Evolutionary conservation across 2,888 invertebrate genomes (phyloP).

Genomic region (Drosophila falleni): DNA sequence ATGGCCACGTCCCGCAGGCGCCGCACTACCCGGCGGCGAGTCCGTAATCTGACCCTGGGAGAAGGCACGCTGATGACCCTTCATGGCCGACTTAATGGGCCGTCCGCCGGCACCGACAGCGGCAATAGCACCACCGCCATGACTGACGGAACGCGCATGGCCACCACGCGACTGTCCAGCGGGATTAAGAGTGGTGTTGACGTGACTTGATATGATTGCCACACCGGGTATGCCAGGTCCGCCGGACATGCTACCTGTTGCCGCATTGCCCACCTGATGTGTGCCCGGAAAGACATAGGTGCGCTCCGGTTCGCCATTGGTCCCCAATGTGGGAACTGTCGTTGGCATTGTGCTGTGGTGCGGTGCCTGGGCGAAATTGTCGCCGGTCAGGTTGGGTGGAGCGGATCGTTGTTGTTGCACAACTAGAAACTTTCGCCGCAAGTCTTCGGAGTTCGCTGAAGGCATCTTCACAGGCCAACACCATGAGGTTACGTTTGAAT

Average conservation of each 20-base stretch:
- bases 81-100: constrained; percentile 90
- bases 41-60: constrained; percentile 95
- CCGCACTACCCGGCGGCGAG: constrained; percentile 80
- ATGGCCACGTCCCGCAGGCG: constrained; percentile 87
- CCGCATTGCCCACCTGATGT: constrained; percentile 55
- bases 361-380: constrained; percentile 34
- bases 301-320: constrained; percentile 81
- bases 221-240: constrained; percentile 74
- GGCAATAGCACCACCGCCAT: constrained; percentile 88
- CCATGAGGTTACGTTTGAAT: constrained; percentile 74
- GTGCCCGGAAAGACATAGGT: constrained; percentile 84
- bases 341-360: constrained; percentile 29
- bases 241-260: constrained; percentile 68
- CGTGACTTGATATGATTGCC: constrained; percentile 59
- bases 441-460: constrained; percentile 84
- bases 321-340: constrained; percentile 18
- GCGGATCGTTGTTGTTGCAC: constrained; percentile 83
- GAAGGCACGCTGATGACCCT: constrained; percentile 93
- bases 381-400: constrained; percentile 75
- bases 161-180: constrained; percentile 84
- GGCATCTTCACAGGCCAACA: constrained; percentile 84
- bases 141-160: constrained; percentile 93
- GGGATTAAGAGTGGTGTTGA: constrained; percentile 50
- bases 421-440: constrained; percentile 85
- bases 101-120: constrained; percentile 85